Evolutionary conservation across 1,140 invertebrate genomes (phyloP).

Genomic region (Samia ricini): DNA sequence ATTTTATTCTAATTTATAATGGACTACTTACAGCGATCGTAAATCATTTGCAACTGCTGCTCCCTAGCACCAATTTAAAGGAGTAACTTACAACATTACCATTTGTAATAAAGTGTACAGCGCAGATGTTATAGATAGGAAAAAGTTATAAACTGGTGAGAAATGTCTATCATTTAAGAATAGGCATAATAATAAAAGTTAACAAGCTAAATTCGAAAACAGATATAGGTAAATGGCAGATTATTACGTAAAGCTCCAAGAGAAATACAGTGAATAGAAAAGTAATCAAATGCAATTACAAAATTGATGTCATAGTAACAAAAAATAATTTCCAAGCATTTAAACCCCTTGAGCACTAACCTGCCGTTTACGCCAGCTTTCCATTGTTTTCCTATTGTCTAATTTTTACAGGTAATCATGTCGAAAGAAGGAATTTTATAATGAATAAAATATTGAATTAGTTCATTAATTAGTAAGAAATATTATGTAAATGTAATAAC

Average conservation of each 20-base stretch:
- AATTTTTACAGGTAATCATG: too few relatives aligned
- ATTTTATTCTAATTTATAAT: not conserved
- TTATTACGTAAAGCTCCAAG: not conserved
- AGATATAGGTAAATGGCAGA: not conserved
- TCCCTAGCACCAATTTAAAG: constrained; percentile 39
- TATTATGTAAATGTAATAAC: too few relatives aligned
- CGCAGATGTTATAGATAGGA: constrained; percentile 26
- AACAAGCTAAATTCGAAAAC: not conserved
- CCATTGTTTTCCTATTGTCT: too few relatives aligned
- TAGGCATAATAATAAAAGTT: not conserved
- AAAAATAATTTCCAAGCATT: too few relatives aligned
- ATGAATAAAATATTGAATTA: too few relatives aligned
- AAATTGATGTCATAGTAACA: too few relatives aligned
- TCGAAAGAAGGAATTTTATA: too few relatives aligned
- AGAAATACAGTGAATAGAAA: not conserved
- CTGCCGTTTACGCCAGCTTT: too few relatives aligned
- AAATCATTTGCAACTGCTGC: constrained; percentile 37
- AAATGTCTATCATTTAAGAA: not conserved
- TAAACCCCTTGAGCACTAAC: too few relatives aligned
- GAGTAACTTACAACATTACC: constrained; percentile 36
- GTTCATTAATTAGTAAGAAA: too few relatives aligned
- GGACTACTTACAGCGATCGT: constrained; percentile 8
- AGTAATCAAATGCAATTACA: too few relatives aligned
- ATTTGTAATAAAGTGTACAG: constrained; percentile 31
- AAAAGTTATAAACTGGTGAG: not conserved